Evolutionary conservation across 2,113 vertebrate genomes (phyloP).

Genomic region (Alouatta palliata): DNA sequence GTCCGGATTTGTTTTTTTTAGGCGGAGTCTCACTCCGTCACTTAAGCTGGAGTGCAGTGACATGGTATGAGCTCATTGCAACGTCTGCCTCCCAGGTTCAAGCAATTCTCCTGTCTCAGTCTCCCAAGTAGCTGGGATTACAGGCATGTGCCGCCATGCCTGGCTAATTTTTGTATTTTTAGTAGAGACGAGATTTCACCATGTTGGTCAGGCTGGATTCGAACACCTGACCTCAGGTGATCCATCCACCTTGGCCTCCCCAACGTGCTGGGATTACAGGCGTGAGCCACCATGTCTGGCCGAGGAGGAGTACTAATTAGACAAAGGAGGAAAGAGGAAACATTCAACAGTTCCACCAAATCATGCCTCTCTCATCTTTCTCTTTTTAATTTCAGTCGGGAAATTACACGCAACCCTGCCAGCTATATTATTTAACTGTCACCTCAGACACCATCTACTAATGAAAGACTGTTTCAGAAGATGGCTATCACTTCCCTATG

Average conservation of each 20-base stretch:
- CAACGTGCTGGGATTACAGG: too few species aligned
- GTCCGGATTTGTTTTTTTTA: background rate
- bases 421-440: background rate
- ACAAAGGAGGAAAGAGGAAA: background rate
- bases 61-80: too few species aligned
- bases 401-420: background rate
- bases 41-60: background rate
- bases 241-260: too few species aligned
- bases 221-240: too few species aligned
- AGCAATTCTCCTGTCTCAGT: background rate
- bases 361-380: background rate
- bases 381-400: background rate
- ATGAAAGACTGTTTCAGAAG: background rate
- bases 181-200: background rate
- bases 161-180: background rate
- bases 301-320: background rate
- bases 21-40: background rate
- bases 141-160: background rate
- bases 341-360: background rate
- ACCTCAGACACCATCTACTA: background rate
- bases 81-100: background rate
- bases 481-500: accelerated
- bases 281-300: too few species aligned
- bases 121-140: background rate
- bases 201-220: too few species aligned